phyloP scores from a whole-genome alignment of 2,888 invertebrate species.

The Drosophila ustulata region DNA sequence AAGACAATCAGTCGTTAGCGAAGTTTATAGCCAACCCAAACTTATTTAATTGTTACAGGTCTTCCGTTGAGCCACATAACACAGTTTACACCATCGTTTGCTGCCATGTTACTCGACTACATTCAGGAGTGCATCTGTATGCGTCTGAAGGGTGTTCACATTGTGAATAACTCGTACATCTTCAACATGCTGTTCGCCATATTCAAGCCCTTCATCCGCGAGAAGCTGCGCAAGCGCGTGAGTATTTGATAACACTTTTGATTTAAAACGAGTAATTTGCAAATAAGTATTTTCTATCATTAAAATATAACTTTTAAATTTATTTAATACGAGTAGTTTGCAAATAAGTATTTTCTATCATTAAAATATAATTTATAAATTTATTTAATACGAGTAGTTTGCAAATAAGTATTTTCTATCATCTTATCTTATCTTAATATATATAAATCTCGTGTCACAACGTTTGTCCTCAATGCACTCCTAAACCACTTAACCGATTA shows the following conservation, averaged over 20 bases:
- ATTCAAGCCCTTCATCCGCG: conserved; percentile 94
- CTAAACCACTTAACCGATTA: too few relatives aligned
- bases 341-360: too few relatives aligned
- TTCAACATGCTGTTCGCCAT: conserved; percentile 94
- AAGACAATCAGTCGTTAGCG: not conserved
- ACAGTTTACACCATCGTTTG: conserved; percentile 92
- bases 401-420: too few relatives aligned
- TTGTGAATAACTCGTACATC: conserved; percentile 94
- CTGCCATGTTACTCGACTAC: conserved; percentile 90
- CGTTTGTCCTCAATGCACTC: too few relatives aligned
- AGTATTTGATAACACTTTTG: conserved; percentile 66
- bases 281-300: too few relatives aligned
- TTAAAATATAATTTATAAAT: too few relatives aligned
- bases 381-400: not conserved
- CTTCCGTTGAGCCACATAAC: conserved; percentile 90
- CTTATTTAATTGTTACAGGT: conserved; percentile 71
- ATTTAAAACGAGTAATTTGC: too few relatives aligned
- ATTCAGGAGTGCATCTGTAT: conserved; percentile 93
- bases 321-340: too few relatives aligned
- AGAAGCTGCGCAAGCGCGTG: conserved; percentile 92
- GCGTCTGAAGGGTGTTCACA: conserved; percentile 93
- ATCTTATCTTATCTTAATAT: too few relatives aligned
- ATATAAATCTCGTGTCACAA: too few relatives aligned
- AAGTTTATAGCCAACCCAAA: not conserved
- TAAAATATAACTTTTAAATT: not conserved